Conservation (phyloP, 1,140 invertebrate species). For the Sitodiplosis mosellana region DNA sequence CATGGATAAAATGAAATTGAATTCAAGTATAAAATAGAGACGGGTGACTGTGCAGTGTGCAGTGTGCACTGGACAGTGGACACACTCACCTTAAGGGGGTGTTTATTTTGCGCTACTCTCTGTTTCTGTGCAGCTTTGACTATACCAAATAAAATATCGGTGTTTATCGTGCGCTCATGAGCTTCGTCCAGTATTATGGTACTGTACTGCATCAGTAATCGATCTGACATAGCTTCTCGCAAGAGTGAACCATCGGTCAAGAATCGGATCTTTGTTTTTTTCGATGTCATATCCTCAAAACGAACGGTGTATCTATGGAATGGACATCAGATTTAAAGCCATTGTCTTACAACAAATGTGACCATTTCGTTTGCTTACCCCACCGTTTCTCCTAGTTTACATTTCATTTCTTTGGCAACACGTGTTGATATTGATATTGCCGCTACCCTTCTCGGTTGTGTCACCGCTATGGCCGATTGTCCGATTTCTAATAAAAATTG, state of each 20-base stretch:
- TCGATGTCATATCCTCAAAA: slow-evolving; percentile 64
- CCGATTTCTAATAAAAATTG: slow-evolving; percentile 48
- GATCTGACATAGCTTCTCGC: slow-evolving; percentile 59
- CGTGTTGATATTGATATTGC: slow-evolving; percentile 75
- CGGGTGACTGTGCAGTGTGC: background rate
- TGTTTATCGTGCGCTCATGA: slow-evolving; percentile 90
- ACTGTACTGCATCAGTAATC: slow-evolving; percentile 46
- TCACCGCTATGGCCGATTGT: slow-evolving; percentile 49
- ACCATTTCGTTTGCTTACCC: slow-evolving; percentile 13
- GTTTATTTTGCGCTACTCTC: slow-evolving; percentile 36
- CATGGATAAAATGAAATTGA: background rate
- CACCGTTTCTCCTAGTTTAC: slow-evolving; percentile 22
- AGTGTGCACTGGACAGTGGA: background rate
- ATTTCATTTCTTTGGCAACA: slow-evolving; percentile 58
- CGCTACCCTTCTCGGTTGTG: slow-evolving; percentile 80
- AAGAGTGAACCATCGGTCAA: slow-evolving; percentile 85
- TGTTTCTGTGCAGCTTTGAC: slow-evolving; percentile 59
- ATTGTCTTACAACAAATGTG: background rate
- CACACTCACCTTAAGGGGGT: slow-evolving; percentile 40
- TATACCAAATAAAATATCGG: slow-evolving; percentile 79
- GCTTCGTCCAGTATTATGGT: slow-evolving; percentile 91
- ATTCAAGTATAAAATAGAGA: background rate
- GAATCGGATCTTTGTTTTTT: slow-evolving; percentile 60
- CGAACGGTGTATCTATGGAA: slow-evolving; percentile 66
- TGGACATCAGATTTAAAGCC: background rate